These are phyloP conservation scores for Sphaeramia orbicularis DNA, from an alignment of 2,797 vertebrate species.

Conservation along the genomic window DNA sequence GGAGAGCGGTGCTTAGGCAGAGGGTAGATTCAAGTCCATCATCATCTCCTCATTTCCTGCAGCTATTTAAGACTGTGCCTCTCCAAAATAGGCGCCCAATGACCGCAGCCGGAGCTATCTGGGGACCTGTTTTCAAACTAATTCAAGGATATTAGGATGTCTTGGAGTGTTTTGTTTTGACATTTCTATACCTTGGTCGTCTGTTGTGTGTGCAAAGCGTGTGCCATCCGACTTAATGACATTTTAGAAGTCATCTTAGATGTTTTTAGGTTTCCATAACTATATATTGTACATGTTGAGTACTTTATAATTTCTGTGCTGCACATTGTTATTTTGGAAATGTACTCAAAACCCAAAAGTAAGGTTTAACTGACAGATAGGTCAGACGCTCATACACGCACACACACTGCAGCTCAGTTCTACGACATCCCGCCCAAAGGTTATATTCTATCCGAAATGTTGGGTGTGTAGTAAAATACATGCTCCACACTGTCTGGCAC, in stretches of 20 bases:
- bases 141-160: constrained; percentile 84
- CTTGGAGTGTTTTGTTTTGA: constrained; percentile 81
- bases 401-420: constrained; percentile 62
- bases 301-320: constrained; percentile 89
- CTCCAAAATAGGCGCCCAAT: constrained; percentile 74
- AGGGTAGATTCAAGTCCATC: constrained; percentile 80
- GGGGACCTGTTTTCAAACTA: constrained; percentile 77
- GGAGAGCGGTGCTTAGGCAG: constrained; percentile 68
- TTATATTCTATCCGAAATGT: constrained; percentile 89
- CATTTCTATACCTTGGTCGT: constrained; percentile 72
- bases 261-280: constrained; percentile 85
- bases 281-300: constrained; percentile 88
- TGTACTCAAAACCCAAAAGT: constrained; percentile 86
- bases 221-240: constrained; percentile 77
- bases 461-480: constrained; percentile 90
- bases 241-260: constrained; percentile 80
- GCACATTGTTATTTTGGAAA: constrained; percentile 89
- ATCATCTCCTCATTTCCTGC: constrained; percentile 85
- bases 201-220: constrained; percentile 72
- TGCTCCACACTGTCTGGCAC: constrained; percentile 87
- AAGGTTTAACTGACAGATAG: constrained; percentile 87
- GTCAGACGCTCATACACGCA: constrained; percentile 59
- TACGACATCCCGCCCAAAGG: constrained; percentile 86
- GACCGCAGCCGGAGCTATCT: constrained; percentile 78
- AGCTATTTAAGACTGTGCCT: constrained; percentile 79